Evolutionary conservation across 2,888 invertebrate genomes (phyloP).

Genomic region (Parasteatoda lunata): DNA sequence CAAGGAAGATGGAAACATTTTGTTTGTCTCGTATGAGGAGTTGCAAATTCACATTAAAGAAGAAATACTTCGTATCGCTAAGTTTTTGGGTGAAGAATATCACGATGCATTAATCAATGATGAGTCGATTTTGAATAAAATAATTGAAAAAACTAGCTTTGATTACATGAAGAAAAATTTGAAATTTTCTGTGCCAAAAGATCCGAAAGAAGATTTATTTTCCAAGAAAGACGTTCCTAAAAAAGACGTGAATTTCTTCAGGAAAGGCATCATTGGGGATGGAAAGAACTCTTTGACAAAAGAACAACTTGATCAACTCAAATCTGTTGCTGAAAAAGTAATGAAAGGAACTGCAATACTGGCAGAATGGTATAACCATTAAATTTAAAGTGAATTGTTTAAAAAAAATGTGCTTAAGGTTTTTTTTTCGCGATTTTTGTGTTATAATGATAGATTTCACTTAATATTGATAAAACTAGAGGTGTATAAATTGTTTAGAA

Average conservation of each 20-base stretch:
- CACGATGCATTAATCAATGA: neutral
- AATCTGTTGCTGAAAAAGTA: neutral
- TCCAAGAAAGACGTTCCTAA: neutral
- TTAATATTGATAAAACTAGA: too few species aligned
- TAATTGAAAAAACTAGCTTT: constrained; percentile 10
- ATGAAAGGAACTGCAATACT: constrained; percentile 15
- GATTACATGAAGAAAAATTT: constrained; percentile 18
- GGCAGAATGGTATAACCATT: too few species aligned
- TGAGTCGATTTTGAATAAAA: neutral
- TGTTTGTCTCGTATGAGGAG: neutral
- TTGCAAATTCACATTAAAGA: neutral
- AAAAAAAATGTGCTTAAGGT: too few species aligned
- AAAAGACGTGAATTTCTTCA: neutral
- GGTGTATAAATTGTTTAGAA: too few species aligned
- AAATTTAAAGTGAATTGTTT: too few species aligned
- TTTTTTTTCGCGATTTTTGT: too few species aligned
- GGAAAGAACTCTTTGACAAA: constrained; percentile 4
- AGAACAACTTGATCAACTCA: neutral
- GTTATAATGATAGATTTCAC: too few species aligned
- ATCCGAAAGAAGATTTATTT: neutral
- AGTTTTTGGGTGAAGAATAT: constrained; percentile 19
- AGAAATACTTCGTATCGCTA: constrained; percentile 10
- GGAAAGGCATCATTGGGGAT: constrained; percentile 30
- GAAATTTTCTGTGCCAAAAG: too few species aligned
- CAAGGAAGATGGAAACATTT: neutral